Base-by-base conservation (phyloP, 1,140 invertebrate species). In the Solenopsis fugax region DNA sequence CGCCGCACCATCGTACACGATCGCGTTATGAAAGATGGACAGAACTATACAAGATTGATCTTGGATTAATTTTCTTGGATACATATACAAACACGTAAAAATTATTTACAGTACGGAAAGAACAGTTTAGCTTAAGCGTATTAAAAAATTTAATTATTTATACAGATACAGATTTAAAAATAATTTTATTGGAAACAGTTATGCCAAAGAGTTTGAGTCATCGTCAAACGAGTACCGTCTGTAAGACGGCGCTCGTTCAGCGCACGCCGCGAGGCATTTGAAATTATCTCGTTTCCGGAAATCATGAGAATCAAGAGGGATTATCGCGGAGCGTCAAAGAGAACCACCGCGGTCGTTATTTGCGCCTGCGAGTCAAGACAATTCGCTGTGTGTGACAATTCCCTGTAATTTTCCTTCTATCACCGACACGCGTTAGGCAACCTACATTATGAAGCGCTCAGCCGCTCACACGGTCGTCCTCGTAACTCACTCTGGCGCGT, bases 401-500 rank as follows among this genome's bases (percentile, higher is more conserved):
- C 37, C 37, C 37, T 16, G 71, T 77, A 77, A 77, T 64, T 77
- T 77, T 76, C 54, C 58, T 9, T 85, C 81, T 50, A 64, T 76
- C 81, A 54, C 24, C 58, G 65, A 10, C 41, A 24, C 54, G 37
- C n/a, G 29, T 62, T 62, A 76, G 52, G 18, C 45, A 5, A n/a
- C 29, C 58, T 77, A 48, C 58, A 85, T 85, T 85, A 85, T 85
- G 58, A 78, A 54, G 84, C 75, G 80, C 76, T 81, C 64, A 78
- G 45, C 75, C 75, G 80, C 76, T 81, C 64, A 64, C 60, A 81
- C 52, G 34, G n/a, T 9, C 76, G n/a, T 29, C 37, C 85, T 50
- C 76, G 84, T 86, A 81, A 86, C 52, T 86, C 64, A 86, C 41
- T 67, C 48, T 50, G 62, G 76, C 85, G 73, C 60, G 52, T 85